Percentiles rank a stretch among this genome's conserved stretches.
Evolutionary conservation across 2,797 vertebrate genomes (phyloP).

Genomic region (Muscicapa comitata): DNA sequence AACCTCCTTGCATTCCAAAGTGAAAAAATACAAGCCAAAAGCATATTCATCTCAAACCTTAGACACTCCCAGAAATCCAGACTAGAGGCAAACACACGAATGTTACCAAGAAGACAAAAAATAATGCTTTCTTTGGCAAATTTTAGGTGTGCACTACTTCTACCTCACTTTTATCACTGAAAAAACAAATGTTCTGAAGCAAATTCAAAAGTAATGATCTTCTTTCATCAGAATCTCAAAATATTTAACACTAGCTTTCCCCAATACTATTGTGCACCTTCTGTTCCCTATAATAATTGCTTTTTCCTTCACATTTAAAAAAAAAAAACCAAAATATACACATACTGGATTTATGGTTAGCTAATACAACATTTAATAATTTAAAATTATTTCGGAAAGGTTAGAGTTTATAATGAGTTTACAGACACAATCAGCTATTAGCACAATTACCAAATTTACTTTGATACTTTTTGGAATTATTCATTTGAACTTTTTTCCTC

Average conservation of each 20-base stretch:
- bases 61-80: not conserved
- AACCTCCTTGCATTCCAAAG: not conserved
- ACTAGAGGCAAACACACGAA: not conserved
- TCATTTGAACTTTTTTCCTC: not conserved
- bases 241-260: not conserved
- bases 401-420: not conserved
- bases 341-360: not conserved
- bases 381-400: not conserved
- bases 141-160: not conserved
- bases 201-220: not conserved
- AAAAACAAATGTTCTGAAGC: not conserved
- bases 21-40: not conserved
- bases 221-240: not conserved
- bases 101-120: not conserved
- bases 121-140: not conserved
- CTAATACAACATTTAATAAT: not conserved
- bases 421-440: not conserved
- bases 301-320: not conserved
- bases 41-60: not conserved
- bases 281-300: not conserved
- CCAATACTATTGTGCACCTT: not conserved
- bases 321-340: not conserved
- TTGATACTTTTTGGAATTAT: not conserved
- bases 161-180: not conserved
- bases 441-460: not conserved